Evolutionary conservation across 2,113 vertebrate species (phyloP).

Genomic region (Colossoma macropomum): DNA sequence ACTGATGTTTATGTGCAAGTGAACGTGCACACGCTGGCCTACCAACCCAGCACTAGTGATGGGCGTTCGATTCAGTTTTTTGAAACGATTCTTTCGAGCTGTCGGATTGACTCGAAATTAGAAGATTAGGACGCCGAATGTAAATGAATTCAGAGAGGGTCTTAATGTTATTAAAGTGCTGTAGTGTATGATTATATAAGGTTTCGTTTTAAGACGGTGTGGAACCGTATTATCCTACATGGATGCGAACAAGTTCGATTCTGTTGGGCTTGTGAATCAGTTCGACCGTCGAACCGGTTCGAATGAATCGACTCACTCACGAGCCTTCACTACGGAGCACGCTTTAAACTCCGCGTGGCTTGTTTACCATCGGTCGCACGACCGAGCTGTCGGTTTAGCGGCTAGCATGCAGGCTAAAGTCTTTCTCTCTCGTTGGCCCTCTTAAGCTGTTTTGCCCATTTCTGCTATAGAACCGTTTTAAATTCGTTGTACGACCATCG

Average conservation of each 20-base stretch:
- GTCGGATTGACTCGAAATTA: background rate
- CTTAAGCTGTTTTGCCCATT: background rate
- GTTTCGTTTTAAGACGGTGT: too few species aligned
- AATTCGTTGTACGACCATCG: background rate
- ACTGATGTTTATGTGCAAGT: background rate
- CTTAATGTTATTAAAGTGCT: too few species aligned
- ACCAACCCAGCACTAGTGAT: background rate
- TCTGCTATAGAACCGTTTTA: background rate
- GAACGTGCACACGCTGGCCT: background rate
- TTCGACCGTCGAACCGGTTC: background rate
- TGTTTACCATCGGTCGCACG: slow-evolving; percentile 47
- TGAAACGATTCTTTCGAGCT: background rate
- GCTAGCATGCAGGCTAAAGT: slow-evolving; percentile 18
- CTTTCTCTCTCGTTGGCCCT: background rate
- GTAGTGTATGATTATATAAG: too few species aligned
- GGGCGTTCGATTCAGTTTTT: background rate
- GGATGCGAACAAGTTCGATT: too few species aligned
- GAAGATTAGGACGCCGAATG: too few species aligned
- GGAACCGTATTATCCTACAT: too few species aligned
- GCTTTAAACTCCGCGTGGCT: slow-evolving; percentile 34
- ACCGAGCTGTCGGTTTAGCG: background rate
- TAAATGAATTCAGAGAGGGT: too few species aligned
- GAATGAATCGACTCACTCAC: background rate
- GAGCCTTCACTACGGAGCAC: background rate
- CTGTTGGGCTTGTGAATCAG: background rate